Base-by-base conservation (phyloP, 2,113 vertebrate species). In the Orientallactaga bullata region DNA sequence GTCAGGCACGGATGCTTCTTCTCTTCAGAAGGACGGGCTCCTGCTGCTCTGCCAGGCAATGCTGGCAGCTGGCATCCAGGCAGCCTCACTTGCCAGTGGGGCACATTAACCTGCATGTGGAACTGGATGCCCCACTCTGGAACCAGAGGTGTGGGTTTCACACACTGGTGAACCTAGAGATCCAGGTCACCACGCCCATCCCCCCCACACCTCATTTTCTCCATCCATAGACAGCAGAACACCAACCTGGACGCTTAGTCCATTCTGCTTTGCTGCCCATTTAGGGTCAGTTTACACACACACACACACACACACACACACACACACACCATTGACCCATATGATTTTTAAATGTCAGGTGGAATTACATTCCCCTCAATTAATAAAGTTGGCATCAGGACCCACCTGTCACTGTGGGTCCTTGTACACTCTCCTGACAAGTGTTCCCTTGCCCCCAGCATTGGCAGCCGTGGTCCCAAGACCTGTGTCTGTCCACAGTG, bases 41-140 rank as follows among this genome's bases (percentile, higher is more conserved):
- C 82, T 2, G 68, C 71, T 89, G 65, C 79, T 93, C 60, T 26
- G 30, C n/a, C 23, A 23, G 63, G 83, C 95, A 84, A 86, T 30
- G 21, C 68, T 74, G 90, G 94, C 86, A 91, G 86, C 96, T 96
- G 94, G 93, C 47, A 35, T 0, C 18, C 58, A 47, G 81, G 83
- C 0, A 1, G n/a, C 37, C 78, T 93, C 28, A 2, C 71, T 81
- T 77, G 82, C 80, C 60, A 3, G 74, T 23, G 16, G 17, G 69
- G 35, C 79, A 2, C 39, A 23, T 81, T 87, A 78, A 81, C 24
- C 51, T 61, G 28, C 65, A 28, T 42, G 24, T 79, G 79, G 71
- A 93, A 37, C 61, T 23, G 15, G 66, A 86, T 68, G 71, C 60
- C 77, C 94, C 88, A 1, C 68, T 85, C 77, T 8, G 13, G 42